These are phyloP conservation scores for Polyodon spathula DNA, from an alignment of 2,113 vertebrate genomes.

Conservation along the genomic window DNA sequence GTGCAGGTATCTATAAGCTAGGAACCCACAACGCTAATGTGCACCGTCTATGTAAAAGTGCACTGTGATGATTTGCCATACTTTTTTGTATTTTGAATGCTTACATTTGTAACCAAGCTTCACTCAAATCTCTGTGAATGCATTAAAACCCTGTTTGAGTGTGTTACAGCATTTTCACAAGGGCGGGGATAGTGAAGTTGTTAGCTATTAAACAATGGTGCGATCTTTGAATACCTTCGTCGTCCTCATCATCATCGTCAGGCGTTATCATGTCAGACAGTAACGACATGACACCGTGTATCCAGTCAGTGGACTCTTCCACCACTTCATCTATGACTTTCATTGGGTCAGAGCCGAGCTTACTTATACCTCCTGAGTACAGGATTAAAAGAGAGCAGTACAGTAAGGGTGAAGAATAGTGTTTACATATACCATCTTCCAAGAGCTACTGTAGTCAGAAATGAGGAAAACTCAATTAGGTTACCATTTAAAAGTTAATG, in stretches of 20 bases:
- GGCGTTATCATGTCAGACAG: slow-evolving; percentile 75
- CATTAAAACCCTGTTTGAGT: not conserved
- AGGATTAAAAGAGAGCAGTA: slow-evolving; percentile 30
- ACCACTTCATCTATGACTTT: slow-evolving; percentile 65
- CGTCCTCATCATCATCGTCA: slow-evolving; percentile 58
- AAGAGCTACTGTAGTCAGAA: too few relatives aligned
- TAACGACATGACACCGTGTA: slow-evolving; percentile 66
- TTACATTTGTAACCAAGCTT: too few relatives aligned
- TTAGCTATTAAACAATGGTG: not conserved
- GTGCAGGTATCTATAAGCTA: too few relatives aligned
- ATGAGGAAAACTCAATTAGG: too few relatives aligned
- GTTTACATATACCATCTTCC: not conserved
- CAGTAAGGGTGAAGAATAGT: slow-evolving; percentile 6
- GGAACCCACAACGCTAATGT: too few relatives aligned
- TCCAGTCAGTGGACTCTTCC: slow-evolving; percentile 69
- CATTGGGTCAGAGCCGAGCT: slow-evolving; percentile 76
- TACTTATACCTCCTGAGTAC: slow-evolving; percentile 70
- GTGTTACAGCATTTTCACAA: not conserved
- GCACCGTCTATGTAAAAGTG: too few relatives aligned
- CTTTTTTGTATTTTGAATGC: too few relatives aligned
- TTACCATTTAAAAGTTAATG: too few relatives aligned
- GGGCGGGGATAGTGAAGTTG: not conserved
- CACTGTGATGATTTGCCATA: too few relatives aligned
- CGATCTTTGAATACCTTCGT: slow-evolving; percentile 65
- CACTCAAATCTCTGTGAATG: too few relatives aligned